A percentile compares a stretch with the other conserved stretches of the same genome.
Evolutionary conservation across 1,140 invertebrate species (phyloP).

Genomic region (Tetramorium parvispinum): DNA sequence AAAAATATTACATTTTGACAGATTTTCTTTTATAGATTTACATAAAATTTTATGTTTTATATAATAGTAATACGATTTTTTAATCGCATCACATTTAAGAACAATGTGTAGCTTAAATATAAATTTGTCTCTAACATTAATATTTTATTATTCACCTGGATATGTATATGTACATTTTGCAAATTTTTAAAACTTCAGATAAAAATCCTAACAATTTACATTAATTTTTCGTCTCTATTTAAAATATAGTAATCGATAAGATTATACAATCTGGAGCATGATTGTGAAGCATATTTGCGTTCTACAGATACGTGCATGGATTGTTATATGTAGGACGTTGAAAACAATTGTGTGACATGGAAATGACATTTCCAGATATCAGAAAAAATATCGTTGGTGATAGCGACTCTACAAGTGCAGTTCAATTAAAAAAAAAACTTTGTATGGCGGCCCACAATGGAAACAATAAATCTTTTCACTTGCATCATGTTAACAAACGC

Average conservation of each 20-base stretch:
- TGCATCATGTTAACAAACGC: conserved; percentile 23
- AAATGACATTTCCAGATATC: conserved; percentile 61
- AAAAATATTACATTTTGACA: neutral
- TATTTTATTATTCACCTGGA: neutral
- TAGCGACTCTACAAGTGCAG: conserved; percentile 33
- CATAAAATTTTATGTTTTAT: neutral
- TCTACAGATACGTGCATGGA: neutral
- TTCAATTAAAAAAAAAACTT: conserved; percentile 29
- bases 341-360: conserved; percentile 51
- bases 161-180: neutral
- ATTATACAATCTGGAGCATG: neutral
- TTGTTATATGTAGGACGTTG: conserved; percentile 21
- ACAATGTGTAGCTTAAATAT: neutral
- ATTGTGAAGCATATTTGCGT: conserved; percentile 27
- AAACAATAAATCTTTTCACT: conserved; percentile 38
- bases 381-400: conserved; percentile 49
- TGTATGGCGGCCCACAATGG: conserved; percentile 1
- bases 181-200: conserved; percentile 3
- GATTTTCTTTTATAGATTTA: neutral
- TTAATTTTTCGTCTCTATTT: neutral
- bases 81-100: neutral
- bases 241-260: neutral
- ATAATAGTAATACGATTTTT: neutral
- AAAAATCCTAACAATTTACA: neutral
- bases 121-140: neutral